phyloP scores from a whole-genome alignment of 2,113 vertebrate genomes.

The Jacana jacana region DNA sequence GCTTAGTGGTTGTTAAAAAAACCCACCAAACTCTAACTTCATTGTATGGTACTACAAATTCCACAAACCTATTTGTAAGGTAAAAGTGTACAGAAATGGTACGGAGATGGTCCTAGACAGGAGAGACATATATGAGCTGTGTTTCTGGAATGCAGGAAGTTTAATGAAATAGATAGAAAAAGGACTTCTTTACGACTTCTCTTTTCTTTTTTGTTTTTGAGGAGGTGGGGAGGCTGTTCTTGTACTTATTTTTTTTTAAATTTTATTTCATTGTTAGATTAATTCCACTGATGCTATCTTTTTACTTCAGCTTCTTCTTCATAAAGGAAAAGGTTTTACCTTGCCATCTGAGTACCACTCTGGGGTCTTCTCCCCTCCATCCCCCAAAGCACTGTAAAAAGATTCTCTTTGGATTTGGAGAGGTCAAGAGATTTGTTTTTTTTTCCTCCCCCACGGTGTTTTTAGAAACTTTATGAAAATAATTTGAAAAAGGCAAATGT shows the following conservation, averaged over 20 bases:
- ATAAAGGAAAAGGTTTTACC: background rate
- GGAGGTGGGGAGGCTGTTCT: background rate
- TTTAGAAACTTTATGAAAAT: slow-evolving; percentile 21
- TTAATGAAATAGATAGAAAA: background rate
- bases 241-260: background rate
- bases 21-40: background rate
- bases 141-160: background rate
- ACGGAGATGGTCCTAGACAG: background rate
- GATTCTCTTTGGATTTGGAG: background rate
- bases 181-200: background rate
- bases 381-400: background rate
- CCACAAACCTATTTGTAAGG: background rate
- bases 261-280: background rate
- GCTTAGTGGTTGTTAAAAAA: background rate
- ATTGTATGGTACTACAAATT: background rate
- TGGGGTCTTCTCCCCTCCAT: background rate
- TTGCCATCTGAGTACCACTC: background rate
- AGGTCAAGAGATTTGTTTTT: background rate
- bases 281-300: background rate
- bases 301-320: background rate
- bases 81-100: background rate
- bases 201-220: background rate
- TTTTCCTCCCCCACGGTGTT: background rate
- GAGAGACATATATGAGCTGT: background rate
- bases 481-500: slow-evolving; percentile 3